These are phyloP conservation scores for Dicrostonyx torquatus DNA, from an alignment of 2,797 vertebrate species.

Conservation along the genomic window DNA sequence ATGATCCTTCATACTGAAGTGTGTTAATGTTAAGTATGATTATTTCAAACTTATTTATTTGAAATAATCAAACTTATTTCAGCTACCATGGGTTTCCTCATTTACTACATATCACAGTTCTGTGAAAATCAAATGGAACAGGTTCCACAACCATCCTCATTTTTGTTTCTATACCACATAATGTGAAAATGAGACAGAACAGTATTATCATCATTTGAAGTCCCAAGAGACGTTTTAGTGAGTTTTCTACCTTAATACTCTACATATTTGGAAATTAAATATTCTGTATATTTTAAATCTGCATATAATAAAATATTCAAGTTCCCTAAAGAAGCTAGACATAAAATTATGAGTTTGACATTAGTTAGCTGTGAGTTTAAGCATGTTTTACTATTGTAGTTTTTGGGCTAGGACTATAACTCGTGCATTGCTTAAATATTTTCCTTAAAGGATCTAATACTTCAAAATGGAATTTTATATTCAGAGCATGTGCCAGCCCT, in stretches of 20 bases:
- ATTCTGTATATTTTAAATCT: not conserved
- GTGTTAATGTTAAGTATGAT: not conserved
- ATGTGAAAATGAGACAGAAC: not conserved
- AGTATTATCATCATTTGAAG: slow-evolving; percentile 25
- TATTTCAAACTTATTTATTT: not conserved
- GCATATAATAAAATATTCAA: slow-evolving; percentile 35
- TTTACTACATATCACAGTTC: not conserved
- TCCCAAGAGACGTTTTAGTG: not conserved
- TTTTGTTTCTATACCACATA: not conserved
- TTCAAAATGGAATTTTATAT: slow-evolving; percentile 61
- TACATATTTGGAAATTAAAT: slow-evolving; percentile 43
- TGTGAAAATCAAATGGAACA: slow-evolving; percentile 16
- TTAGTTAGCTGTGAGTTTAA: slow-evolving; percentile 39
- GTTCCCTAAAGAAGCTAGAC: slow-evolving; percentile 10
- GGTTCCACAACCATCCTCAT: not conserved
- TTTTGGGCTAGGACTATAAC: slow-evolving; percentile 47
- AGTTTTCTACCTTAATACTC: slow-evolving; percentile 22
- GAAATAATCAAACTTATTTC: not conserved
- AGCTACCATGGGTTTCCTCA: not conserved
- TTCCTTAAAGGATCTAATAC: slow-evolving; percentile 59
- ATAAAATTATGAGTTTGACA: slow-evolving; percentile 3
- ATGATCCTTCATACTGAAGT: not conserved
- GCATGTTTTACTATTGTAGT: slow-evolving; percentile 32
- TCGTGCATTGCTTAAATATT: slow-evolving; percentile 68
- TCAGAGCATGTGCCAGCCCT: slow-evolving; percentile 22